These are phyloP conservation scores for Gadus chalcogrammus DNA, from an alignment of 2,113 vertebrate species.

Conservation along the genomic window DNA sequence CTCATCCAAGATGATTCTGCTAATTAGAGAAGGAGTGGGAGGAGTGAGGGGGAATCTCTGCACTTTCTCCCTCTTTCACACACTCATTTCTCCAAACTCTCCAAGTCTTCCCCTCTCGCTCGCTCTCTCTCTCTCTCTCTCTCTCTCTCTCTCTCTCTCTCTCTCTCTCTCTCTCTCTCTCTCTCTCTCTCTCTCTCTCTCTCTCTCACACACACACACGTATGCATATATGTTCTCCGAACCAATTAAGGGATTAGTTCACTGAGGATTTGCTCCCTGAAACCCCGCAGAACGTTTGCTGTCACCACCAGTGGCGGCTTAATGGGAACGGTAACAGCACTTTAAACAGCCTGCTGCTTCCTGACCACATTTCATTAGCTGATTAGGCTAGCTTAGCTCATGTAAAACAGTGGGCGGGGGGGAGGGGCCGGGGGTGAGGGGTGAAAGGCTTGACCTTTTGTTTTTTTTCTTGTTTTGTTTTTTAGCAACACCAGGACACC, in stretches of 20 bases:
- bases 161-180: not conserved
- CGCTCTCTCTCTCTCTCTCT: not conserved
- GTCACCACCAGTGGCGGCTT: constrained; percentile 59
- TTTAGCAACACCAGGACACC: not conserved
- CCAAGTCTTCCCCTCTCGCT: not conserved
- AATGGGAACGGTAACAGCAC: constrained; percentile 54
- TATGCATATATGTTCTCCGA: constrained; percentile 18
- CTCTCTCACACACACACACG: not conserved
- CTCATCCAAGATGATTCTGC: constrained; percentile 58
- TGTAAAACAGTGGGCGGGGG: constrained; percentile 30
- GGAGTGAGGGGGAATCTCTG: constrained; percentile 42
- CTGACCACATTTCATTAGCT: constrained; percentile 59
- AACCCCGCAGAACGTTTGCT: constrained; percentile 37
- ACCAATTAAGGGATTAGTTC: constrained; percentile 63
- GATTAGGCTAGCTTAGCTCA: constrained; percentile 59
- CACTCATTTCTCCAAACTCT: not conserved
- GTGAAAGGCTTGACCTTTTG: too few species aligned
- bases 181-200: not conserved
- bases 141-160: not conserved
- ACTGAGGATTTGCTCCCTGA: constrained; percentile 39
- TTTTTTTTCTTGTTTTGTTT: too few species aligned
- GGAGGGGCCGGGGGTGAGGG: too few species aligned
- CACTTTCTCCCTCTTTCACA: not conserved
- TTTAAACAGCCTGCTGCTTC: constrained; percentile 40
- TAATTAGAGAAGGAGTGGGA: constrained; percentile 62